Conservation (phyloP, 1,140 invertebrate genomes). For the Vanessa tameamea region DNA sequence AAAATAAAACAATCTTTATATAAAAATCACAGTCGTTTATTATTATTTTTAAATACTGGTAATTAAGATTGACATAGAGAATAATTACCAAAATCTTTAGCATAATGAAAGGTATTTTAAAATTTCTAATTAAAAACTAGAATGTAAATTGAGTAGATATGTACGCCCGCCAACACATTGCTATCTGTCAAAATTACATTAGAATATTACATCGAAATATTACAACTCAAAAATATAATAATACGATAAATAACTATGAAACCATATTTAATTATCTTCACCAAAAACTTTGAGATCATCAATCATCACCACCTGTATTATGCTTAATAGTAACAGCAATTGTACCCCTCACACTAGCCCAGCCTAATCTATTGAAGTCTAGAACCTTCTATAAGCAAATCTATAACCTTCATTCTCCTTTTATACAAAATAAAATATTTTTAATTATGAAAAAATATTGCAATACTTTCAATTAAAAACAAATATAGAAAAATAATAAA, state of each 20-base stretch:
- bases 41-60: slow-evolving; percentile 76
- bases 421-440: not conserved
- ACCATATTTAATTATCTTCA: too few species aligned
- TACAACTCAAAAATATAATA: not conserved
- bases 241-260: slow-evolving; percentile 1
- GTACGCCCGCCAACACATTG: slow-evolving; percentile 43
- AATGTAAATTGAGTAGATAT: slow-evolving; percentile 65
- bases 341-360: not conserved
- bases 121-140: slow-evolving; percentile 65
- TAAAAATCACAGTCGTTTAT: slow-evolving; percentile 80
- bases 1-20: slow-evolving; percentile 52
- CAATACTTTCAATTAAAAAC: not conserved
- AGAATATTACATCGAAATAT: not conserved
- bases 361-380: not conserved
- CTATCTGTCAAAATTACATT: slow-evolving; percentile 45
- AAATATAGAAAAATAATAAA: not conserved
- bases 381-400: not conserved
- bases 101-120: slow-evolving; percentile 63
- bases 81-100: slow-evolving; percentile 70
- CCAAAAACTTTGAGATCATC: slow-evolving; percentile 11
- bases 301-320: not conserved
- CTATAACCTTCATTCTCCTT: slow-evolving; percentile 1
- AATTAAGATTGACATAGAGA: slow-evolving; percentile 75
- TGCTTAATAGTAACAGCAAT: slow-evolving; percentile 12
- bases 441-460: slow-evolving; percentile 4